phyloP scores from a whole-genome alignment of 2,888 invertebrate species.

The Laothoe populi region DNA sequence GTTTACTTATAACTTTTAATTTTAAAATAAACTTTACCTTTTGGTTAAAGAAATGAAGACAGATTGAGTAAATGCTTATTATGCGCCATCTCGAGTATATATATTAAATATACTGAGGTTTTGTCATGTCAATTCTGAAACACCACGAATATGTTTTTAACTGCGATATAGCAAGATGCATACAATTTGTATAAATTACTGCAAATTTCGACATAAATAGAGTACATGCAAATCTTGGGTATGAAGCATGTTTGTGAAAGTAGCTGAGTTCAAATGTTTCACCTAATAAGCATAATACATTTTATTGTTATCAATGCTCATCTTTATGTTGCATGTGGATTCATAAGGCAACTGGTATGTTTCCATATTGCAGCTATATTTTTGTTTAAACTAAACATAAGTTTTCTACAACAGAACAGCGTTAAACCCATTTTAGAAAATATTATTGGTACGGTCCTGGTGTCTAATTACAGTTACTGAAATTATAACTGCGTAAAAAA shows the following conservation, averaged over 20 bases:
- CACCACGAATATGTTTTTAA: conserved; percentile 10
- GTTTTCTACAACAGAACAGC: too few species aligned
- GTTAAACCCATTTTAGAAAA: too few species aligned
- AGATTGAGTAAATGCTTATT: not conserved
- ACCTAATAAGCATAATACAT: not conserved
- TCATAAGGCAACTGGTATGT: not conserved
- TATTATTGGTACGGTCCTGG: too few species aligned
- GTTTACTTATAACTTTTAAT: not conserved
- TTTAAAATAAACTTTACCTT: too few species aligned
- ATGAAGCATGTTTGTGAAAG: not conserved
- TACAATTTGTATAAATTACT: not conserved
- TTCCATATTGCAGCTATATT: not conserved
- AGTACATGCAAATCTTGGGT: not conserved
- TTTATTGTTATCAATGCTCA: not conserved
- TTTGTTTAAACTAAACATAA: too few species aligned
- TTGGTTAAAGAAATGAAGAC: not conserved
- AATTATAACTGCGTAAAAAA: too few species aligned
- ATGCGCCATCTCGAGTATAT: not conserved
- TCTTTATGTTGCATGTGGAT: not conserved
- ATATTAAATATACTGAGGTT: not conserved
- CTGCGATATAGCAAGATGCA: not conserved
- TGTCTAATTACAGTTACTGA: too few species aligned
- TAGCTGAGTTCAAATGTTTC: not conserved
- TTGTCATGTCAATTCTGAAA: not conserved
- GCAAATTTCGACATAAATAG: not conserved